Evolutionary conservation across 1,140 invertebrate genomes (phyloP), one percentile per base, ranked within the genome.

Genomic region (Ostrea denselamellosa): DNA sequence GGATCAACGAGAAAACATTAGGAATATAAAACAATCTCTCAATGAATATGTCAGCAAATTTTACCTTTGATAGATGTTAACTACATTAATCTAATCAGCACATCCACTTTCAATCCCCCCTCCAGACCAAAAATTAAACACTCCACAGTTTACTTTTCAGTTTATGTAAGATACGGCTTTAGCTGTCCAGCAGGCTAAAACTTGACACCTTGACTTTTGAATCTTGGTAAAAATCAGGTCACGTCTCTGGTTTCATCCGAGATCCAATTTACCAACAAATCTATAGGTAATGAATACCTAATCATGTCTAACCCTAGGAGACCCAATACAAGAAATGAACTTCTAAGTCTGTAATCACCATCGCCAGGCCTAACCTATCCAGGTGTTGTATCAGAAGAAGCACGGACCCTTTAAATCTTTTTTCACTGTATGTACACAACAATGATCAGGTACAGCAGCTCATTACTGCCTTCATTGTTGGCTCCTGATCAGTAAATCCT

Each of bases 201-300:
- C 28, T 25, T 12, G 28, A 77, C 25, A 34, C 25, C 9, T 7
- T 62, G 8, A 25, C 22, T 34, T 77, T 77, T 77, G 68, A 77
- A 77, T 77, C 25, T 5, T 77, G 68, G 68, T 77, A 25, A 28
- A 77, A 62, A 77, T 34, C 68, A 77, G 68, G 68, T 77, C 68
- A 77, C 25, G 28, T 25, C 68, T 0, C 14, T 9, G 28, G 68
- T 28, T 77, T 77, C 12, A 22, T 28, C 25, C 25, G 12, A 22
- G 22, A 77, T 34, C 68, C 68, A 77, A 77, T 77, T 77, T 77
- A 77, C 68, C 68, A 28, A 77, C 68, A 77, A 34, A 77, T 77
- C 68, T 25, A 77, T 25, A 77, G 68, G 68, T 77, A 77, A 77
- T 77, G 68, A 77, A 77, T 77, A 77, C 68, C 68, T 77, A 77